Evolutionary conservation across 2,797 vertebrate species (phyloP), one percentile per base, ranked within the genome.

Genomic region (Xenopus petersii): DNA sequence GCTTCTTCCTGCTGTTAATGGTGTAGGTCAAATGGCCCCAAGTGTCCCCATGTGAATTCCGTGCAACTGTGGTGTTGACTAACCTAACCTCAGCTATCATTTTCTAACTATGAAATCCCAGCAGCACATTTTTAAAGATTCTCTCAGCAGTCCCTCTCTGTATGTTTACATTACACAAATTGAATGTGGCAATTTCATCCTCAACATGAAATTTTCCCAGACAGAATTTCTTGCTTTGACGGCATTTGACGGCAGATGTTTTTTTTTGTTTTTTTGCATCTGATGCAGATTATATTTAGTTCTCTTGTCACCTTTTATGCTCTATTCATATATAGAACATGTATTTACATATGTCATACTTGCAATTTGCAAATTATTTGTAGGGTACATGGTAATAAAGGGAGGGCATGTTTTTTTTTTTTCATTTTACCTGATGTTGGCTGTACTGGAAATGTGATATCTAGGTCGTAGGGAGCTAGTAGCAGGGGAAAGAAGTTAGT

Each of bases 81-180:
- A 74, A 77, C 33, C 55, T 72, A 71, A 79, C 61, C 67, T 65
- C 66, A 64, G 42, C 71, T 70, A 60, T 42, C 74, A 70, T 70
- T 69, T 74, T 46, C 60, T 70, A 74, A 70, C 66, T 46, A 60
- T 54, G 66, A 79, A 79, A 55, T 74, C 61, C 67, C 76, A 51
- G 51, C 54, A 65, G 67, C 47, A n/a, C 36, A 73, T 73, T 64
- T 73, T 78, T 24, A 55, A 55, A 60, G 24, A 70, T 74, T 66
- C 60, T 79, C 67, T 74, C 46, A 74, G 61, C 42, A 51, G 64
- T 49, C 26, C n/a, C 7, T n/a, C 46, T n/a, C 21, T 60, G 24
- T 59, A 58, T 75, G 60, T 69, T 69, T 78, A 73, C 65, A 73
- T 70, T 64, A 64, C 36, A 64, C 65, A 68, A 78, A 78, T 65